These are phyloP conservation scores for Augiades crinisus DNA, from an alignment of 2,888 invertebrate genomes.

Conservation along the genomic window DNA sequence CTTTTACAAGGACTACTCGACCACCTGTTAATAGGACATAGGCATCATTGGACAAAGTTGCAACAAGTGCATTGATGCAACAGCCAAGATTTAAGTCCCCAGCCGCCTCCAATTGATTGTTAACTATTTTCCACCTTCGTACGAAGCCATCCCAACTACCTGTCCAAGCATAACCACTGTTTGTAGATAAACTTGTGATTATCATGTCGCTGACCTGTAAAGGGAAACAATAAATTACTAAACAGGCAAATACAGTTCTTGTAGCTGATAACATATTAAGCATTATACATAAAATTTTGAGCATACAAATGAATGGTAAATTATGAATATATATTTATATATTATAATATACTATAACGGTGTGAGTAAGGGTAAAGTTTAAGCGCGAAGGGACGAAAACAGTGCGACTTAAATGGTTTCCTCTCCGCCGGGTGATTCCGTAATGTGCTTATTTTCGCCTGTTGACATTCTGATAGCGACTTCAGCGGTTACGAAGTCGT, in stretches of 20 bases:
- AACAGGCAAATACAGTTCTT: no score
- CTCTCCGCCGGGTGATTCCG: conserved; percentile 51
- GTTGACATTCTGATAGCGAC: conserved; percentile 48
- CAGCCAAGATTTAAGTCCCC: conserved; percentile 61
- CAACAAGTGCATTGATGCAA: conserved; percentile 61
- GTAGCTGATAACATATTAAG: no score
- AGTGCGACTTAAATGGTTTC: conserved; percentile 61
- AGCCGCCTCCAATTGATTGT: conserved; percentile 51
- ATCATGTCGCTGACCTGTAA: conserved; percentile 72
- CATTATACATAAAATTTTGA: no score
- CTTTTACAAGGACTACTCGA: conserved; percentile 46
- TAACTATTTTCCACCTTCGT: conserved; percentile 59
- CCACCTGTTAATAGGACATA: conserved; percentile 58
- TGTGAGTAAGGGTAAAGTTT: no score
- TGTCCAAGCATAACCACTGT: conserved; percentile 71
- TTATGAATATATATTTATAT: no score
- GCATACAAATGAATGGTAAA: no score
- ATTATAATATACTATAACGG: no score
- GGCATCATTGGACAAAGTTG: conserved; percentile 40
- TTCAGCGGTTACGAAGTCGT: conserved; percentile 30
- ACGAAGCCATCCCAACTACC: conserved; percentile 81
- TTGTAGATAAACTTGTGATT: conserved; percentile 70
- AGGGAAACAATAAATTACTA: not conserved
- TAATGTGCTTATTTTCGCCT: conserved; percentile 51
- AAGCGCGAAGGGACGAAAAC: conserved; percentile 52